These are phyloP conservation scores for Zaprionus kolodkinae DNA, from an alignment of 1,140 invertebrate genomes.

Conservation along the genomic window DNA sequence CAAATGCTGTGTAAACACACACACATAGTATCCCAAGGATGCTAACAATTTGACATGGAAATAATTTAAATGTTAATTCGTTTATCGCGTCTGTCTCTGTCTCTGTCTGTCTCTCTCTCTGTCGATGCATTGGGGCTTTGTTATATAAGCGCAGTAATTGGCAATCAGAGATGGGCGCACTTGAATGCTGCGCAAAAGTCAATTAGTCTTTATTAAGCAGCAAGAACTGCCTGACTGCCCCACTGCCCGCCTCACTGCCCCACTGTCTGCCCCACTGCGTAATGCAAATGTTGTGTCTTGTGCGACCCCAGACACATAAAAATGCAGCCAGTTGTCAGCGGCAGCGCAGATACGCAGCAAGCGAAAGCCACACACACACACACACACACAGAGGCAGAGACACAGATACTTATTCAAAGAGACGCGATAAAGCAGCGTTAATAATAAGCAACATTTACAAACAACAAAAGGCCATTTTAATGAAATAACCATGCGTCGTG, in stretches of 20 bases:
- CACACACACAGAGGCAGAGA: not conserved
- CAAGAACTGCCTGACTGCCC: constrained; percentile 11
- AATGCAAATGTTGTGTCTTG: constrained; percentile 80
- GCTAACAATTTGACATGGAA: constrained; percentile 61
- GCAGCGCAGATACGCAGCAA: constrained; percentile 25
- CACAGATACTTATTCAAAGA: constrained; percentile 48
- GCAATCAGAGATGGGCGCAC: constrained; percentile 56
- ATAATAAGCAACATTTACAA: constrained; percentile 83
- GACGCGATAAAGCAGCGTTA: constrained; percentile 72
- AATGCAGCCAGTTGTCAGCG: constrained; percentile 55
- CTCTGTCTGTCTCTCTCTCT: not conserved
- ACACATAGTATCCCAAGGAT: constrained; percentile 22
- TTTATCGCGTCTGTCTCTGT: constrained; percentile 60
- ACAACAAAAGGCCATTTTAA: constrained; percentile 83
- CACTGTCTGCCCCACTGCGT: constrained; percentile 17
- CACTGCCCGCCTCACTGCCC: too few relatives aligned
- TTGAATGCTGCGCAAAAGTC: constrained; percentile 59
- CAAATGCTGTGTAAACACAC: constrained; percentile 58
- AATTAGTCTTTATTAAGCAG: constrained; percentile 80
- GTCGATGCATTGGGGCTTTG: constrained; percentile 43
- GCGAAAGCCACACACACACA: not conserved
- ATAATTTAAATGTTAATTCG: constrained; percentile 81
- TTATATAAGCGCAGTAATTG: constrained; percentile 61
- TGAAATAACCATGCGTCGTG: constrained; percentile 73
- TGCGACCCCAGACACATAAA: constrained; percentile 60